Evolutionary conservation across 2,797 vertebrate genomes (phyloP).

Genomic region (Rhynchotus rufescens): DNA sequence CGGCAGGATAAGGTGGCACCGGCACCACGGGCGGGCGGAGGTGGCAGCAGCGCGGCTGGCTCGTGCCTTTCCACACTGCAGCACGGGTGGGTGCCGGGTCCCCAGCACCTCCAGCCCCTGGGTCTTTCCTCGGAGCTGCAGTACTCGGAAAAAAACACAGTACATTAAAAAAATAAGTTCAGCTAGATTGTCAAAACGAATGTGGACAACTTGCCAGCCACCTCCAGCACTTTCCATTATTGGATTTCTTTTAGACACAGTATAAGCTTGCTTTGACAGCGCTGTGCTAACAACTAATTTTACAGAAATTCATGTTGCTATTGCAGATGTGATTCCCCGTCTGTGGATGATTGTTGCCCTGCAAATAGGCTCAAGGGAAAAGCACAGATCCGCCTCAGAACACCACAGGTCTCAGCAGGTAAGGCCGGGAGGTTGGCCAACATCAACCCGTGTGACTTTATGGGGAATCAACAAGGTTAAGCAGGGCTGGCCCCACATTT

Average conservation of each 20-base stretch:
- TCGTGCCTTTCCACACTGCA: no score
- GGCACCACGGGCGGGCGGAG: no score
- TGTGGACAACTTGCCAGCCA: neutral
- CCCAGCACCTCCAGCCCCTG: neutral
- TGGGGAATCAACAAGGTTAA: neutral
- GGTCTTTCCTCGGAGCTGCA: neutral
- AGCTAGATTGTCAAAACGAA: neutral
- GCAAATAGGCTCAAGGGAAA: neutral
- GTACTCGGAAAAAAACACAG: neutral
- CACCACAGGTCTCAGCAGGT: neutral
- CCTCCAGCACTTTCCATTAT: neutral
- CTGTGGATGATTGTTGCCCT: neutral
- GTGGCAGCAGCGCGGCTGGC: neutral
- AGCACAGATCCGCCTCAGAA: neutral
- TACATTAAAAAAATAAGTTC: neutral
- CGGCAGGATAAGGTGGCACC: neutral
- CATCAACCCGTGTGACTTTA: neutral
- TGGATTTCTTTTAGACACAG: neutral
- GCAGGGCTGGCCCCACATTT: neutral
- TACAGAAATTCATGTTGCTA: neutral
- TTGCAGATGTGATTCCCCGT: neutral
- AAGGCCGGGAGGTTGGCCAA: neutral
- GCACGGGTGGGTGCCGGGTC: neutral
- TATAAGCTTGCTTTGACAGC: accelerated
- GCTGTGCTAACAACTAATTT: neutral